Evolutionary conservation across 1,140 invertebrate genomes (phyloP), one percentile per base, ranked within the genome.

Genomic region (Coenobita brevimanus): DNA sequence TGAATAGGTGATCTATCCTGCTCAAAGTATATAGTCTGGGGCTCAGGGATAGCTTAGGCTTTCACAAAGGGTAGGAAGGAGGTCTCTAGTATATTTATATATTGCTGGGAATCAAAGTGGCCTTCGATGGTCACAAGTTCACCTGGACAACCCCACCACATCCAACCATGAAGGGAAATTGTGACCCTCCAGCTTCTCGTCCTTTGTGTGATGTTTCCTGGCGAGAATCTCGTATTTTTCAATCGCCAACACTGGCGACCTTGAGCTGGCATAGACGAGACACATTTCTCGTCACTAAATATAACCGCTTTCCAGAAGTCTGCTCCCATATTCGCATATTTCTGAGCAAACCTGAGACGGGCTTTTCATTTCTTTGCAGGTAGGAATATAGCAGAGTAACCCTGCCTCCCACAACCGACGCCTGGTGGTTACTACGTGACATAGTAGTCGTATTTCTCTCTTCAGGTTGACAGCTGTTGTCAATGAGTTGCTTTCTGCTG

Each of bases 21-120:
- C 8, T 6, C 62, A 4, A 67, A 33, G 30, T 67, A 33, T 10
- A 67, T 67, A 10, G 62, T 6, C 6, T 67, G n/a, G 21, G 62
- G 62, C 30, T 67, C 62, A 10, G 62, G 62, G n/a, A 67, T 67
- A n/a, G 62, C 62, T 10, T 67, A 67, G 6, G n/a, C 62, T 67
- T 24, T n/a, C n/a, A 33, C 62, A 6, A n/a, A 6, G 8, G 62
- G 62, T 67, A 67, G 30, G 4, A 67, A 24, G 62, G 62, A 67
- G 6, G 62, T 67, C n/a, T 67, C 62, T n/a, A 67, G n/a, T 24
- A 67, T 67, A 67, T 67, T 67, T n/a, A 67, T 67, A 67, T 67
- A 67, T 8, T 67, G 30, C 30, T 67, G n/a, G 21, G 62, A n/a
- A 8, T n/a, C 30, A 6, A 67, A 24, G 30, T 67, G n/a, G n/a